These are phyloP conservation scores for Scaptodrosophila lebanonensis DNA, from an alignment of 1,140 invertebrate species.

Conservation along the genomic window DNA sequence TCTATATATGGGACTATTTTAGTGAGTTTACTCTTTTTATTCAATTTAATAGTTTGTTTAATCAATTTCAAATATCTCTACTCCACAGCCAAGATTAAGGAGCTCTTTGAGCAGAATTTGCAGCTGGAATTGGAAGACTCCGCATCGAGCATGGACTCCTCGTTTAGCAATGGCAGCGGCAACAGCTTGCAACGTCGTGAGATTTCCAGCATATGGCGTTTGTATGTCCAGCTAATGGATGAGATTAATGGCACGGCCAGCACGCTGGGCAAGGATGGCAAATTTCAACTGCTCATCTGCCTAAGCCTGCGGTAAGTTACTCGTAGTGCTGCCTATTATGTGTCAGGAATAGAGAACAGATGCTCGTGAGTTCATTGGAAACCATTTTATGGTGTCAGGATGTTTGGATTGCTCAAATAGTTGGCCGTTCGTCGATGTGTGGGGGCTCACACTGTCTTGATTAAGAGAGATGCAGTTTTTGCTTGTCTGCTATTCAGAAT, in stretches of 20 bases:
- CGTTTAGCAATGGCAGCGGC: constrained; percentile 75
- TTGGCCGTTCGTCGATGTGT: too few relatives aligned
- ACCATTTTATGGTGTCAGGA: too few relatives aligned
- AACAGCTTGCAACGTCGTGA: constrained; percentile 79
- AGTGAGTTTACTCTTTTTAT: constrained; percentile 80
- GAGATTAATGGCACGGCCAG: constrained; percentile 91
- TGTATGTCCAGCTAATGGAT: constrained; percentile 88
- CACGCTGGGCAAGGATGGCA: constrained; percentile 96
- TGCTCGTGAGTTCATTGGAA: background rate
- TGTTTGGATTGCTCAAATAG: too few relatives aligned
- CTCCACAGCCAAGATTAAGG: constrained; percentile 88
- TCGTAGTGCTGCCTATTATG: too few relatives aligned
- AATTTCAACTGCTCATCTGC: constrained; percentile 98
- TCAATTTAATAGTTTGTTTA: background rate
- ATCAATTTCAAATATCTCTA: constrained; percentile 1
- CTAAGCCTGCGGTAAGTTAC: constrained; percentile 82
- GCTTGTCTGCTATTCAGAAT: too few relatives aligned
- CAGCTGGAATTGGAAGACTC: constrained; percentile 79
- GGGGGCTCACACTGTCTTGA: too few relatives aligned
- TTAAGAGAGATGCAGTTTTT: too few relatives aligned
- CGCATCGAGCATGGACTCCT: constrained; percentile 70
- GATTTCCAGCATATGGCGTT: constrained; percentile 84
- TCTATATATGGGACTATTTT: constrained; percentile 99
- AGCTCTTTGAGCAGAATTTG: constrained; percentile 88
- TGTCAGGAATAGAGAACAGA: constrained; percentile 7